Evolutionary conservation across 2,113 vertebrate genomes (phyloP).

Genomic region (Lagopus muta): DNA sequence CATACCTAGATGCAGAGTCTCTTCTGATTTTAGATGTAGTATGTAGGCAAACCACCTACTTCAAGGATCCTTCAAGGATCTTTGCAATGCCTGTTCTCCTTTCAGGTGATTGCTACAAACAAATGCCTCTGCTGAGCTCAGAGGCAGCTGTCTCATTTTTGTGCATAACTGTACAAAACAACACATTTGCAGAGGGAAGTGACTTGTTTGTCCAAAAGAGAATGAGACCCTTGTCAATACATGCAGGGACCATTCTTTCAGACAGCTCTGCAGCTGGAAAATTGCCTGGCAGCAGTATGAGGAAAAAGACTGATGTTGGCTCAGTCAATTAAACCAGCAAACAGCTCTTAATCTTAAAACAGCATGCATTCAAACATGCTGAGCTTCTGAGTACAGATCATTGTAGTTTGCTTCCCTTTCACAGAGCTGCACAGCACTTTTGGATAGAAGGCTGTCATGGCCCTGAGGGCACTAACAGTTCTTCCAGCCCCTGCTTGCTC

Average conservation of each 20-base stretch:
- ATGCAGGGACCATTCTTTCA: slow-evolving; percentile 1
- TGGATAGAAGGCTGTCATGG: not conserved
- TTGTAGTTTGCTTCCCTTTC: not conserved
- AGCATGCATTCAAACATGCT: not conserved
- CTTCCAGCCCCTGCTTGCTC: not conserved
- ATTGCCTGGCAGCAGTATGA: not conserved
- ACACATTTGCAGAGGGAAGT: not conserved
- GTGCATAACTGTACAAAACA: not conserved
- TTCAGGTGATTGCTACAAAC: not conserved
- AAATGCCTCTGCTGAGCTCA: not conserved
- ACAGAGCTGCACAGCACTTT: not conserved
- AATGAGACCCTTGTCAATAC: slow-evolving; percentile 18
- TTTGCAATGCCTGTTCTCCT: not conserved
- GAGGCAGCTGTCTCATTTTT: slow-evolving; percentile 3
- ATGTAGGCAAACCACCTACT: not conserved
- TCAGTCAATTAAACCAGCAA: slow-evolving; percentile 39
- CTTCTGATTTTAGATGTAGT: not conserved
- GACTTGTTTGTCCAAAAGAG: slow-evolving; percentile 21
- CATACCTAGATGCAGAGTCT: rapidly evolving
- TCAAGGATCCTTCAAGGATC: not conserved
- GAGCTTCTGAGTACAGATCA: not conserved
- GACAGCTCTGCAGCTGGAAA: slow-evolving; percentile 46
- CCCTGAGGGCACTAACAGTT: rapidly evolving
- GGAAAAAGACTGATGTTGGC: not conserved
- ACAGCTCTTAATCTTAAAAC: slow-evolving; percentile 15